phyloP scores from a whole-genome alignment of 2,888 invertebrate genomes.

The Gymnosoma rotundatum region DNA sequence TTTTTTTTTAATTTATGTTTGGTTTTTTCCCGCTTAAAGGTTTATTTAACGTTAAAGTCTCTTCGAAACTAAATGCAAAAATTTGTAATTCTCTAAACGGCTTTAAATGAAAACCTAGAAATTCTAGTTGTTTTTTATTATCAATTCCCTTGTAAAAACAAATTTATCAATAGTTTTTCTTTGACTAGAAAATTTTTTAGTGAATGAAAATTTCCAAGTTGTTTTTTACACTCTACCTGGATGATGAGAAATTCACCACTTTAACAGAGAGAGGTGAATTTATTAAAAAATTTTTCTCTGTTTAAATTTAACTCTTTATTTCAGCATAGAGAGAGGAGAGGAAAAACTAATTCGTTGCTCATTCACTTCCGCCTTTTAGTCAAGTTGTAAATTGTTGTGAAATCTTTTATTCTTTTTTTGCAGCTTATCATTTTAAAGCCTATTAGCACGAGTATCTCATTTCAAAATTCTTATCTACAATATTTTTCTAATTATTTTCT shows the following conservation, averaged over 20 bases:
- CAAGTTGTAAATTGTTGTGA: conserved; percentile 26
- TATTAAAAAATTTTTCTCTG: not conserved
- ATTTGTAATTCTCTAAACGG: conserved; percentile 1
- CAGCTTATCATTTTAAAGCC: conserved; percentile 37
- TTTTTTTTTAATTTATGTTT: conserved; percentile 23
- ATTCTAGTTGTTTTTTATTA: conserved; percentile 54
- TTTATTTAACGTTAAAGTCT: conserved; percentile 75
- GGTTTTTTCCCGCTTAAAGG: conserved; percentile 62
- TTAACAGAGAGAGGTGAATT: not conserved
- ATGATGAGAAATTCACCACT: conserved; percentile 5
- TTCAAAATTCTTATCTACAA: conserved; percentile 14
- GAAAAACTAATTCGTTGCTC: not conserved
- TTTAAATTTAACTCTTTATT: not conserved
- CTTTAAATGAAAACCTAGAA: conserved; percentile 66
- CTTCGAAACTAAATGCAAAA: conserved; percentile 75
- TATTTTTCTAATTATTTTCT: not conserved
- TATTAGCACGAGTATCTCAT: conserved; percentile 32
- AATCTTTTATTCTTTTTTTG: conserved; percentile 22
- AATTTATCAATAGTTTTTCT: conserved; percentile 41
- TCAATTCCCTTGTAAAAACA: conserved; percentile 16
- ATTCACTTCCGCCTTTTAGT: conserved; percentile 58
- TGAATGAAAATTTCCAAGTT: conserved; percentile 57
- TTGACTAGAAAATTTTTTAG: conserved; percentile 41
- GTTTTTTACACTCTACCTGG: not conserved
- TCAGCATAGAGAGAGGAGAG: not conserved